Base-by-base conservation (phyloP, 2,113 vertebrate genomes). In the Corapipo altera region DNA sequence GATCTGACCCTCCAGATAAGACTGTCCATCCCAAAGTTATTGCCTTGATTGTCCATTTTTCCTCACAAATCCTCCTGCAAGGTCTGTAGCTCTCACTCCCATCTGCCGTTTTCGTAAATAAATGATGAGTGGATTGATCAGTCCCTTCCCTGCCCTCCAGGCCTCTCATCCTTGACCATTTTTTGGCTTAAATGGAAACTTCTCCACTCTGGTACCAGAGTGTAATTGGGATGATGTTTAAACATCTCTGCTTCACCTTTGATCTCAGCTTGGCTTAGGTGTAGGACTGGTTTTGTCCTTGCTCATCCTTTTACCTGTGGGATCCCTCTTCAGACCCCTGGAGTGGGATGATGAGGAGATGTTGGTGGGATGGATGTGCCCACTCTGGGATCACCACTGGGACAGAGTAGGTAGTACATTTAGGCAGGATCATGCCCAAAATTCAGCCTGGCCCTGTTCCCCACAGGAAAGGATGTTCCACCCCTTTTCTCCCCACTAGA, bases 41-140 rank as follows among this genome's bases (percentile, higher is more conserved):
- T 75, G 39, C 39, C 39, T 41, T 41, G 5, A 39, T 55, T 71
- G 71, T 12, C 66, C 55, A 21, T 32, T 79, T 52, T 41, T 44
- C 46, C 41, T 35, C 78, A 52, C 32, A 37, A 54, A 44, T 15
- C 49, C 49, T 54, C 59, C 58, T 8, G 44, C 87, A 19, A 15
- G 80, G 14, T 7, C 13, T 57, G 71, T 74, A 37, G 8, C 77
- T 46, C 72, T 91, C 18, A 19, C 94, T 91, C 20, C 3, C 61
- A 80, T 52, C 91, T 74, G 87, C 91, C 51, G 1, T 22, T 43
- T n/a, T 88, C 77, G 93, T 98, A 94, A 97, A 98, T 97, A 97
- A 96, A 92, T 91, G 92, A 97, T 95, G 94, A 89, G 92, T 72
- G 61, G 55, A 96, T 96, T 96, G 97, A 97, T 97, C 93, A 95